Evolutionary conservation across 2,888 invertebrate species (phyloP).

Genomic region (Caenorhabditis uteleia): DNA sequence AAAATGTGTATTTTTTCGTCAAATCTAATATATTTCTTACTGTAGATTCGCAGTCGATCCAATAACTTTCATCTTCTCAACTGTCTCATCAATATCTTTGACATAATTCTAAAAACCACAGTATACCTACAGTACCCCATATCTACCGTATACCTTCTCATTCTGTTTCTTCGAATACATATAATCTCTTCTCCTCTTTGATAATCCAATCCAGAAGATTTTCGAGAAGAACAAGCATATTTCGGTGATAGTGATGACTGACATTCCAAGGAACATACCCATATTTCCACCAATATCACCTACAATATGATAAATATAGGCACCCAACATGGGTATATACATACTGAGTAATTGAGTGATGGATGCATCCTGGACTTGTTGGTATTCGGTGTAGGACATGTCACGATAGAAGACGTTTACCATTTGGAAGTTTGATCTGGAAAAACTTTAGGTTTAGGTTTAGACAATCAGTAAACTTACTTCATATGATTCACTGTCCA

Average conservation of each 20-base stretch:
- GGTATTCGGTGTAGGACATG: conserved; percentile 62
- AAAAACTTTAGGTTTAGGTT: background rate
- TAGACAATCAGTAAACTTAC: conserved; percentile 11
- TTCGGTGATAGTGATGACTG: conserved; percentile 65
- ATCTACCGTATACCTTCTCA: conserved; percentile 41
- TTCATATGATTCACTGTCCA: conserved; percentile 44
- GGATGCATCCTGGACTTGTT: conserved; percentile 55
- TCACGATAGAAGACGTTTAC: conserved; percentile 60
- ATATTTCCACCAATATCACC: conserved; percentile 69
- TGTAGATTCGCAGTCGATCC: conserved; percentile 15
- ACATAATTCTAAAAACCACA: too few relatives aligned
- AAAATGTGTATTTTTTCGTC: background rate
- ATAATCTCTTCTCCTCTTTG: conserved; percentile 51
- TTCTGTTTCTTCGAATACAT: conserved; percentile 51
- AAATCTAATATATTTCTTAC: conserved; percentile 10
- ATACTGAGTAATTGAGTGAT: conserved; percentile 48
- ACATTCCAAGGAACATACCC: conserved; percentile 69
- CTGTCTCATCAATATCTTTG: conserved; percentile 30
- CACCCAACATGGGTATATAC: conserved; percentile 3
- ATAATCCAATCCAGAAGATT: conserved; percentile 62
- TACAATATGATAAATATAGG: conserved; percentile 4
- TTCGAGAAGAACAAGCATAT: conserved; percentile 62
- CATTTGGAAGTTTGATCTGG: conserved; percentile 50
- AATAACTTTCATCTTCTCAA: conserved; percentile 36
- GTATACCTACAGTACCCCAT: too few relatives aligned